Evolutionary conservation across 30 jellyfish, hydroid and myxozoan species (phyloP), one percentile per base, ranked within the genome.

Genomic region (Aurelia sp.): DNA sequence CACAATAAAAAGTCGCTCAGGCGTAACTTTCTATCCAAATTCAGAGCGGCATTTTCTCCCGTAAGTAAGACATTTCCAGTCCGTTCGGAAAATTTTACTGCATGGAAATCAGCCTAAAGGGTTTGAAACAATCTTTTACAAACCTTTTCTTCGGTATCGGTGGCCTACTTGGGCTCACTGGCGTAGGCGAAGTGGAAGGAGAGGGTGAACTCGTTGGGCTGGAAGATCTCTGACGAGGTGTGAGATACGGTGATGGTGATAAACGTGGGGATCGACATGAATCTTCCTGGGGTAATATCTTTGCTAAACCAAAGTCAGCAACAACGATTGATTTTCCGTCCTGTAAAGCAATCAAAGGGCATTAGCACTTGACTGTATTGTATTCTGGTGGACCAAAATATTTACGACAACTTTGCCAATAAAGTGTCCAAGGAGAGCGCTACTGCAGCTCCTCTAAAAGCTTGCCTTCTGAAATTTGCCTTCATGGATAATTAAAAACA

Each of bases 241-340:
- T 44, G 9, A 76, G 40, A 13, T n/a, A 13, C 3, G 82, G 71
- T 0, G 38, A 30, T 0, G 96, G 96, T 6, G 90, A 75, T 41
- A 80, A 33, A 31, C 79, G 68, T 12, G 92, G 92, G 2, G 92
- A 82, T n/a, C 80, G 76, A 50, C 74, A 80, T 67, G 92, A 48
- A 53, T 53, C 73, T 9, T 86, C 96, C 50, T 77, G 82, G 2
- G 82, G 97, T n/a, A 92, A 57, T 50, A 84, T 85, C 16, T 78
- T 83, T 13, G 98, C 98, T 16, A 92, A 68, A 5, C 98, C 98
- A 70, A 92, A 92, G 57, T 92, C 98, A 33, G 98, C 98, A 8
- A 92, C 98, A 13, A 92, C 78, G 3, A 89, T 95, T n/a, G 89
- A 19, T 70, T 77, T 76, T 2, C 92, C 92, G 35, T 80, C 86